These are phyloP conservation scores for Tinea trinotella DNA, from an alignment of 2,888 invertebrate species.

Conservation along the genomic window DNA sequence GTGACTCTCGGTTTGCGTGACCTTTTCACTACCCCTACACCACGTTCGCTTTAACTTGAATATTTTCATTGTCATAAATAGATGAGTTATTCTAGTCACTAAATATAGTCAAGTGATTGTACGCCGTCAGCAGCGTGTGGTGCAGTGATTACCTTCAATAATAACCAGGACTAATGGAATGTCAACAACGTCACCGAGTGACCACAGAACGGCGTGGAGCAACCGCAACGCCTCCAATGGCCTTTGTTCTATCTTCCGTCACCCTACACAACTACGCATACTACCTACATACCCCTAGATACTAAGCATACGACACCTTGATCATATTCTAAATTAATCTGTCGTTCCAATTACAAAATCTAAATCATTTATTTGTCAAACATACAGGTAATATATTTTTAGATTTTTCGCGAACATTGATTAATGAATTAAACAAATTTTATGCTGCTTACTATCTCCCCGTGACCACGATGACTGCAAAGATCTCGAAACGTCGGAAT, in stretches of 20 bases:
- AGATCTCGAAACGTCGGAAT: too few species aligned
- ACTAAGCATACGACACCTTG: not conserved
- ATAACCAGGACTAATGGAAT: conserved; percentile 22
- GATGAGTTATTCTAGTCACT: not conserved
- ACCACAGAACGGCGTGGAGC: conserved; percentile 8
- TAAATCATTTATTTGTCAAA: too few species aligned
- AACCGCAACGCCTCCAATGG: conserved; percentile 7
- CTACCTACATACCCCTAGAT: too few species aligned
- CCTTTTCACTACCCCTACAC: too few species aligned
- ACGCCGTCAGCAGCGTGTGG: conserved; percentile 2
- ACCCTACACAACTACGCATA: not conserved
- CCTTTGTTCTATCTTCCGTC: conserved; percentile 16
- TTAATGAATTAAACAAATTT: too few species aligned
- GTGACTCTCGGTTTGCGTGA: too few species aligned
- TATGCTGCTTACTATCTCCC: too few species aligned
- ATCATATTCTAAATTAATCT: not conserved
- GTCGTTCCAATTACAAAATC: not conserved
- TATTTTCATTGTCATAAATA: not conserved
- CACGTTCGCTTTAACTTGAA: too few species aligned
- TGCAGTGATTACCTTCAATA: conserved; percentile 18
- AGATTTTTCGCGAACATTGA: too few species aligned
- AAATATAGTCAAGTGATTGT: not conserved
- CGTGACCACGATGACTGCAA: too few species aligned
- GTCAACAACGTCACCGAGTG: conserved; percentile 20
- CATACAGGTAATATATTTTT: too few species aligned